Evolutionary conservation across 2,113 vertebrate species (phyloP).

Genomic region (Datnioides undecimradiatus): DNA sequence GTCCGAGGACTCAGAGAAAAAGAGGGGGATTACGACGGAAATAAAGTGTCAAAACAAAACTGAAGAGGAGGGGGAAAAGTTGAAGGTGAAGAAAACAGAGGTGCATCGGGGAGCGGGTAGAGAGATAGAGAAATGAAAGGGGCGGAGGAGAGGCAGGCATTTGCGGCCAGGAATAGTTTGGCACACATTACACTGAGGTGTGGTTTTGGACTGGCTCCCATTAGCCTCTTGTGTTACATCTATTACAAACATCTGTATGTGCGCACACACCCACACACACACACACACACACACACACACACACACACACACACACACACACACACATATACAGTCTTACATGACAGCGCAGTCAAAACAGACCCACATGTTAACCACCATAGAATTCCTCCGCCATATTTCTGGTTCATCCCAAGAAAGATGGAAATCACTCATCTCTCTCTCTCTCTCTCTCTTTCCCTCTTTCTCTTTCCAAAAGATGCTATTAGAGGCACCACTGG

Average conservation of each 20-base stretch:
- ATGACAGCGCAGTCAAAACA: slow-evolving; percentile 63
- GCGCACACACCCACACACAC: slow-evolving; percentile 9
- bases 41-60: slow-evolving; percentile 39
- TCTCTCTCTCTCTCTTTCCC: slow-evolving; percentile 1
- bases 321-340: slow-evolving; percentile 36
- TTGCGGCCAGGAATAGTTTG: slow-evolving; percentile 64
- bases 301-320: slow-evolving; percentile 3
- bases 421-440: slow-evolving; percentile 67
- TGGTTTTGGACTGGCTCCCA: slow-evolving; percentile 68
- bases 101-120: neutral
- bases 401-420: slow-evolving; percentile 61
- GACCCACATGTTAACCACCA: slow-evolving; percentile 60
- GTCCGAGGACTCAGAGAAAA: neutral
- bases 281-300: slow-evolving; percentile 28
- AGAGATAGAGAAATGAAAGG: slow-evolving; percentile 46
- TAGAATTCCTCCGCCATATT: slow-evolving; percentile 59
- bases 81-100: slow-evolving; percentile 28
- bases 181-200: slow-evolving; percentile 64
- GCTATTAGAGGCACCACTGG: slow-evolving; percentile 86
- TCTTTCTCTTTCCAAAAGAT: slow-evolving; percentile 71
- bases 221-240: slow-evolving; percentile 72
- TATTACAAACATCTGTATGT: slow-evolving; percentile 64
- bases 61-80: slow-evolving; percentile 5
- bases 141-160: slow-evolving; percentile 33
- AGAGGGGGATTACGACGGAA: slow-evolving; percentile 13